Evolutionary conservation across 2,888 invertebrate species (phyloP), one percentile per base, ranked within the genome.

Genomic region (Harpalus rubripes): DNA sequence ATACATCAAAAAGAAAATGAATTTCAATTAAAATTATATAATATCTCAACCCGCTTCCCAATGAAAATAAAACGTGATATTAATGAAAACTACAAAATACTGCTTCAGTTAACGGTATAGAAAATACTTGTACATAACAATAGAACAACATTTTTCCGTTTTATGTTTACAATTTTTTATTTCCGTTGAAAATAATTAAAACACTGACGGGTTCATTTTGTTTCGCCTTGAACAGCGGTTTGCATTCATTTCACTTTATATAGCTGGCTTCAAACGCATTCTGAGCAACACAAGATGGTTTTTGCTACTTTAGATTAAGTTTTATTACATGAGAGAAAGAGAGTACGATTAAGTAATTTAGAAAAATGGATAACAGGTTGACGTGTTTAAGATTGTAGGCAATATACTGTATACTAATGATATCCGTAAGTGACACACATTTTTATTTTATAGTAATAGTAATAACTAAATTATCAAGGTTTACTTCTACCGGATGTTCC

Each of bases 181-280:
- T 74, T 74, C 74, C 74, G 44, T 74, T 44, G 44, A 74, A 41
- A 44, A 22, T 74, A 74, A 74, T 74, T 74, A 74, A 74, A 74
- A 74, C 74, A 44, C 18, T 12, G 44, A 22, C 44, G 22, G 52
- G 44, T 74, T 74, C 18, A 52, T 68, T 68, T 68, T 32, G 7
- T 39, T 68, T 68, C 15, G 15, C 68, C 68, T 68, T 68, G 68
- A 15, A 39, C 63, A 26, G 10, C 32, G 39, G 15, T n/a, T 68
- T 68, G 39, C 32, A 68, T 15, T 32, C 39, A 68, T 26, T 26
- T 63, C 44, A 52, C 44, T 52, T 52, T 12, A 32, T 32, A 32
- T 52, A 52, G 8, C 10, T 52, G 10, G 44, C 10, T 5, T 12
- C 12, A 52, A 52, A 52, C 44, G 44, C 44, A 52, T 52, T 52